These are phyloP conservation scores for Panthera tigris DNA, from an alignment of 2,113 vertebrate species.

Conservation along the genomic window DNA sequence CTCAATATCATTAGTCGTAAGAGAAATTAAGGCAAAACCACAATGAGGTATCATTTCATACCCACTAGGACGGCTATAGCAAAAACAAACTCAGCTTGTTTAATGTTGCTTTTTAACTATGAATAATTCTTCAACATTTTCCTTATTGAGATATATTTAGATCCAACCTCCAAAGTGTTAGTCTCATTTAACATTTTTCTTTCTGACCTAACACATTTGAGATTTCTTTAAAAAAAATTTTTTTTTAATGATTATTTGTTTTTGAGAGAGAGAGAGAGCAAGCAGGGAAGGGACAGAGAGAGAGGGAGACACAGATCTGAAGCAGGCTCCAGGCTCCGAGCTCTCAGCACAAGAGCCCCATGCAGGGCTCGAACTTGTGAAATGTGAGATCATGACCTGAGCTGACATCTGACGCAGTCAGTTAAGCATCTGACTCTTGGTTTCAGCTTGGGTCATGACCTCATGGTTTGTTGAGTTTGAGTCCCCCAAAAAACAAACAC, in stretches of 20 bases:
- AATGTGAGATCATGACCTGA: too few species aligned
- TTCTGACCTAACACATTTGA: neutral
- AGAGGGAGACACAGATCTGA: too few species aligned
- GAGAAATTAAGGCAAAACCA: neutral
- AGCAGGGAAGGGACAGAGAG: too few species aligned
- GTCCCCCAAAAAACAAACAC: neutral
- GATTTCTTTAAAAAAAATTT: neutral
- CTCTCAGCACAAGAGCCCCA: too few species aligned
- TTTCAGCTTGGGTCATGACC: too few species aligned
- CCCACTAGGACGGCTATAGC: neutral
- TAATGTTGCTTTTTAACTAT: neutral
- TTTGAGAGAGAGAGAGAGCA: too few species aligned
- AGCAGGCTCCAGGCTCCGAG: too few species aligned
- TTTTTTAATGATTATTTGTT: too few species aligned
- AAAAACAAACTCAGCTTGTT: neutral
- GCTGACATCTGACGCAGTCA: too few species aligned
- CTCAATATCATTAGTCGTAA: neutral
- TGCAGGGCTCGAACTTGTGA: too few species aligned
- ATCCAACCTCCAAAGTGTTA: neutral
- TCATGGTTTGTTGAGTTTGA: too few species aligned
- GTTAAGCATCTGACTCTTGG: neutral
- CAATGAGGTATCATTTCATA: neutral
- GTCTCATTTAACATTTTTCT: slow-evolving; percentile 1
- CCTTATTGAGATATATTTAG: slow-evolving; percentile 27
- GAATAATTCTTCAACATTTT: neutral